Conservation (phyloP, 2,888 invertebrate genomes). For the Hipparchia sbordonii region DNA sequence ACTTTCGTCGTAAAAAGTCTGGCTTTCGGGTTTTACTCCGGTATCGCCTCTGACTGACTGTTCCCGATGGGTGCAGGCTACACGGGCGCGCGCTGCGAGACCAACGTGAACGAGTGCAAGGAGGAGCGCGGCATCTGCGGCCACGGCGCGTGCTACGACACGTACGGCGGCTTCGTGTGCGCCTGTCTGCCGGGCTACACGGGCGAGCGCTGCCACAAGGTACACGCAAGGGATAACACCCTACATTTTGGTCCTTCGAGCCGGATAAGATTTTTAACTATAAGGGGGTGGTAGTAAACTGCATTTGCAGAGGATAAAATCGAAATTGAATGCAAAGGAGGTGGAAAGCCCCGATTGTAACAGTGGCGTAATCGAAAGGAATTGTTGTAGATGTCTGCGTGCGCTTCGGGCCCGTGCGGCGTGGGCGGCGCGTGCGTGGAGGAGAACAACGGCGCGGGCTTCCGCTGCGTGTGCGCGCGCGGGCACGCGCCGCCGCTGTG, state of each 20-base stretch:
- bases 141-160: constrained; percentile 91
- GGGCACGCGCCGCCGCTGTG: constrained; percentile 76
- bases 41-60: background rate
- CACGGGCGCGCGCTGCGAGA: constrained; percentile 87
- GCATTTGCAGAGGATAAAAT: too few species aligned
- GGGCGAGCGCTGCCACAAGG: constrained; percentile 89
- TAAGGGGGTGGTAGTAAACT: too few species aligned
- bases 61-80: constrained; percentile 78
- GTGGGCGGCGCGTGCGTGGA: constrained; percentile 90
- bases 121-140: constrained; percentile 84
- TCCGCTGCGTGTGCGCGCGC: constrained; percentile 88
- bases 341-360: too few species aligned
- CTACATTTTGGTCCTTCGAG: background rate
- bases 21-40: too few species aligned
- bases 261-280: too few species aligned
- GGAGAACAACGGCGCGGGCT: constrained; percentile 65
- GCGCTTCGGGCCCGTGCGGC: constrained; percentile 87
- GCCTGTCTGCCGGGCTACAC: constrained; percentile 90
- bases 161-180: constrained; percentile 90
- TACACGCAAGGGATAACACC: constrained; percentile 44
- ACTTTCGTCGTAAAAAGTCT: too few species aligned
- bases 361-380: too few species aligned
- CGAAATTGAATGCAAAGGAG: too few species aligned
- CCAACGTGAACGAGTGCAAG: constrained; percentile 91
- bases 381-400: constrained; percentile 79